phyloP scores from a whole-genome alignment of 2,888 invertebrate species.

The Caenorhabditis wallacei region DNA sequence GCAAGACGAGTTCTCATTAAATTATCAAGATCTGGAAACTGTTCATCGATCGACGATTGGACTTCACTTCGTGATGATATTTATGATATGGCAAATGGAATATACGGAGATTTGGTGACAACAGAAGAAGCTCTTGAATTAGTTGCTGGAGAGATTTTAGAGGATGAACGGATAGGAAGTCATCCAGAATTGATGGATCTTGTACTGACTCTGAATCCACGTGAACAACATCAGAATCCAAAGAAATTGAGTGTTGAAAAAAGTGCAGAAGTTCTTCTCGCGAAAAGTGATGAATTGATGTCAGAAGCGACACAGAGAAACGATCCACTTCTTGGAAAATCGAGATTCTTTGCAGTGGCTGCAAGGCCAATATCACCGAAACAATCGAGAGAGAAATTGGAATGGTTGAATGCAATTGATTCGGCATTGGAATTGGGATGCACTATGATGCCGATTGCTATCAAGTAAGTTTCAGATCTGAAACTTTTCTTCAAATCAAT shows the following conservation, averaged over 20 bases:
- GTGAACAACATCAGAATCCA: constrained; percentile 19
- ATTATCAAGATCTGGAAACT: constrained; percentile 54
- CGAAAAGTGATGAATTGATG: constrained; percentile 67
- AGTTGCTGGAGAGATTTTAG: constrained; percentile 67
- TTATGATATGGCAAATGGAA: constrained; percentile 61
- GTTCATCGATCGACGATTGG: constrained; percentile 64
- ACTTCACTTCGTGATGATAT: constrained; percentile 63
- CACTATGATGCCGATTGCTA: constrained; percentile 67
- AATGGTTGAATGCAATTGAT: constrained; percentile 69
- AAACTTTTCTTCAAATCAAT: not conserved
- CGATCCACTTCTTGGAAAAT: constrained; percentile 64
- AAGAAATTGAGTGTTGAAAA: constrained; percentile 40
- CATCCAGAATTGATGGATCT: constrained; percentile 55
- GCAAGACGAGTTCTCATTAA: constrained; percentile 66
- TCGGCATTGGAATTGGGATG: constrained; percentile 70
- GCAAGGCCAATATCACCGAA: constrained; percentile 59
- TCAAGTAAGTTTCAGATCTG: constrained; percentile 46
- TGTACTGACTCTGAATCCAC: constrained; percentile 58
- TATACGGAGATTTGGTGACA: constrained; percentile 67
- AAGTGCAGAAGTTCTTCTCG: constrained; percentile 66
- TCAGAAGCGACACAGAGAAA: constrained; percentile 62
- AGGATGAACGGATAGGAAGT: constrained; percentile 56
- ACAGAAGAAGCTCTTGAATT: constrained; percentile 70
- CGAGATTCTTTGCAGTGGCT: constrained; percentile 63
- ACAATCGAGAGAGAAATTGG: constrained; percentile 56